Evolutionary conservation across 2,113 vertebrate species (phyloP), one percentile per base, ranked within the genome.

Genomic region (Prunella himalayana): DNA sequence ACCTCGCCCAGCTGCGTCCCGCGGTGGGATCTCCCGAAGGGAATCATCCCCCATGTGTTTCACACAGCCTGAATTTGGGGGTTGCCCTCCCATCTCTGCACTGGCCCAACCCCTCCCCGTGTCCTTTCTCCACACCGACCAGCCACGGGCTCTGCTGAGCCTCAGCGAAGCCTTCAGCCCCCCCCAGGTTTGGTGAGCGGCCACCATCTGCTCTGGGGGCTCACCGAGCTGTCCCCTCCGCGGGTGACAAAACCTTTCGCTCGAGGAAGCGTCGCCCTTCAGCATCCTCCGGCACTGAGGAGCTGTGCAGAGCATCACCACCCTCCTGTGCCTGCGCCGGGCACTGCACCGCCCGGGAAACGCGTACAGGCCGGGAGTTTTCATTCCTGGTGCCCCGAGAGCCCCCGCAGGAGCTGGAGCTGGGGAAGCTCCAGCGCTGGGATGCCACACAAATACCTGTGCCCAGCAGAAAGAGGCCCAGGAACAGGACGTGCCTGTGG

Each of bases 1-100:
- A 66, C 35, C 47, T 73, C 0, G 0, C 33, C 9, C 10, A 64
- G 59, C 35, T n/a, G 45, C 9, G 15, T 17, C 39, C 20, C 37
- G 4, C 0, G 0, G 31, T 12, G 1, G 22, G 60, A 9, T 22
- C 33, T 23, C 60, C 31, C 2, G 0, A 9, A 45, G 49, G 20
- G 44, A 79, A 33, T 35, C 15, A 33, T 14, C 30, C 35, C 57
- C 22, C 18, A 1, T 5, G 64, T 51, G 13, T 45, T 54, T 78
- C 1, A 2, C 45, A 10, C 35, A 50, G 41, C 49, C n/a, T 25
- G 42, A 37, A 47, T 57, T 19, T 69, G 31, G n/a, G 41, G 41
- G 20, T 50, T 73, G 41, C 15, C 10, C 66, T 77, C n/a, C 19
- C 28, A 7, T 42, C n/a, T 28, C 27, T 27, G 39, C 44, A 7